These are phyloP conservation scores for Drosophila stalkeri DNA, from an alignment of 2,888 invertebrate genomes.

Conservation along the genomic window DNA sequence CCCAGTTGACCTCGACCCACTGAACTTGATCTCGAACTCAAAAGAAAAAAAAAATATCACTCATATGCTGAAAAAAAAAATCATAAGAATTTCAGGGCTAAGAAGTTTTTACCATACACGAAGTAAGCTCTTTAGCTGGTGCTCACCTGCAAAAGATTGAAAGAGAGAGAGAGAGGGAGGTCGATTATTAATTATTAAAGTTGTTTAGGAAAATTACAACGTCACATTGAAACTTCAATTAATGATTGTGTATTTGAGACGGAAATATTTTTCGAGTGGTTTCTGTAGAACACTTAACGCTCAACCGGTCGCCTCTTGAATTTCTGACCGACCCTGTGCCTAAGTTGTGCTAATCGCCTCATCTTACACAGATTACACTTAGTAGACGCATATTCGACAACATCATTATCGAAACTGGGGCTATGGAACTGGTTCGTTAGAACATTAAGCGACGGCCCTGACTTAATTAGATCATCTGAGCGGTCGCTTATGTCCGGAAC, in stretches of 20 bases:
- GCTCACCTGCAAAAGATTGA: constrained; percentile 41
- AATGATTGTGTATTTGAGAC: constrained; percentile 18
- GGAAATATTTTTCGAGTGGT: constrained; percentile 25
- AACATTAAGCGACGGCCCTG: constrained; percentile 26
- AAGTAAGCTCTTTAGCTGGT: background rate
- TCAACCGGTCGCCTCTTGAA: constrained; percentile 26
- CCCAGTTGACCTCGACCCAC: constrained; percentile 73
- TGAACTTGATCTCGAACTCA: constrained; percentile 68
- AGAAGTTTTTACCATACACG: constrained; percentile 46
- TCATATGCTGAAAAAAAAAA: constrained; percentile 7
- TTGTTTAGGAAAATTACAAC: constrained; percentile 35
- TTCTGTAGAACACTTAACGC: constrained; percentile 23
- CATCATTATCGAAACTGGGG: background rate
- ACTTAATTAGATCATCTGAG: constrained; percentile 24
- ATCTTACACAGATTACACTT: constrained; percentile 11
- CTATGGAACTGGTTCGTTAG: constrained; percentile 6
- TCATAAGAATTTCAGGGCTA: constrained; percentile 57
- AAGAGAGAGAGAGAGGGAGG: constrained; percentile 12
- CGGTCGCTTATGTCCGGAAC: background rate
- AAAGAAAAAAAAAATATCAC: background rate
- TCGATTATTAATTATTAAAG: constrained; percentile 18
- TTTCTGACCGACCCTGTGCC: constrained; percentile 41
- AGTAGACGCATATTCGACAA: background rate
- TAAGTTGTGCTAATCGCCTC: background rate
- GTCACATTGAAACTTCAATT: constrained; percentile 31